Evolutionary conservation across 2,113 vertebrate genomes (phyloP), one percentile per base, ranked within the genome.

Genomic region (Lasiurus borealis): DNA sequence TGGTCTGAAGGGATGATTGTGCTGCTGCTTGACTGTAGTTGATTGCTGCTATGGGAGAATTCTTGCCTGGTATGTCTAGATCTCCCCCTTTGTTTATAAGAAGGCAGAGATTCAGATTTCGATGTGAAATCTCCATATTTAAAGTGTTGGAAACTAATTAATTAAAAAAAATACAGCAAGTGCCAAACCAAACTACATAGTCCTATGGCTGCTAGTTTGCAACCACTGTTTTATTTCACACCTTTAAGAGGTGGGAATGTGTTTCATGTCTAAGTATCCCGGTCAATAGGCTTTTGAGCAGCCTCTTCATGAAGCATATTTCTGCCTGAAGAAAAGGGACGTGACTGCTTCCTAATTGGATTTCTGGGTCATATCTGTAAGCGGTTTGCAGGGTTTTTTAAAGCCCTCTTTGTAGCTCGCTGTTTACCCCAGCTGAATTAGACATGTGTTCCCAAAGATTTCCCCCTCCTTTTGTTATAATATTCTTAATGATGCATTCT

Each of bases 401-500:
- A 93, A 95, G 59, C 76, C 50, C 59, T 46, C 88, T 95, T 97
- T 97, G 95, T 95, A 92, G 96, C 73, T 89, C 90, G 94, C 85
- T 90, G 93, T 95, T 93, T 69, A 81, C 40, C n/a, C 72, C 91
- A 34, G 90, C 78, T 92, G 94, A 96, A 69, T 92, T 85, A 94
- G 88, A 84, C 96, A 71, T 90, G 73, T 83, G 96, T 93, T 97
- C 85, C 57, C 88, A 83, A 50, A 77, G 88, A 19, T 25, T 57
- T 31, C 0, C 31, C 34, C 94, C 73, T 71, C 85, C 82, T 95
- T 96, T 94, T 86, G 90, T 96, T 96, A 64, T 92, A 94, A 92
- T 85, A 64, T 95, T 97, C 93, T 92, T 97, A 95, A 97, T 97
- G 96, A 97, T 97, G 95, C 96, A 72, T 95, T 94, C 96, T 95